Conservation (phyloP, 2,113 vertebrate species). For the Formicarius rufipectus region DNA sequence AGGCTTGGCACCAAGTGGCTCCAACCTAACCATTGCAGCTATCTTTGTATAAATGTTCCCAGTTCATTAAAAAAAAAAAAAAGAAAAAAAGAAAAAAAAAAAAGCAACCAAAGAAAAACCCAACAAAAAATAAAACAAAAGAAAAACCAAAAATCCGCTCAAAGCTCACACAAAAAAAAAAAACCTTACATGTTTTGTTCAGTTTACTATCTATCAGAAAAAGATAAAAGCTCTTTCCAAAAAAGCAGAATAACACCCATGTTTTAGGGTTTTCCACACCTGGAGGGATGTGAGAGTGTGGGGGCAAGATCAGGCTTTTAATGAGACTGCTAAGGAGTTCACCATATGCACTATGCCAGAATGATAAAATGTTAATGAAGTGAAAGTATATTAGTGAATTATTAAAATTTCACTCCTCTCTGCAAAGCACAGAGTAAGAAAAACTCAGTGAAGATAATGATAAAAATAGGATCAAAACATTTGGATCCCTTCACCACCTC, state of each 20-base stretch:
- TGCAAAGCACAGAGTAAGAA: constrained; percentile 32
- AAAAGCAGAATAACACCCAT: not conserved
- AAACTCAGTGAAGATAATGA: constrained; percentile 35
- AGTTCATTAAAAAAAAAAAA: not conserved
- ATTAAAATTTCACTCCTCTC: constrained; percentile 59
- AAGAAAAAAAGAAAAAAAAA: too few relatives aligned
- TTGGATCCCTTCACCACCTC: constrained; percentile 28
- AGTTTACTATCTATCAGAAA: constrained; percentile 13
- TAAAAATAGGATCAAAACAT: constrained; percentile 64
- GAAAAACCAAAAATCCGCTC: not conserved
- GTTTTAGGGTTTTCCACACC: not conserved
- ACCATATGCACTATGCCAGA: constrained; percentile 51
- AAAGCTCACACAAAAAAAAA: not conserved
- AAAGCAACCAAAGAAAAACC: not conserved
- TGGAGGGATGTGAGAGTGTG: not conserved
- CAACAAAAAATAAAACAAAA: not conserved
- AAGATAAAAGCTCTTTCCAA: constrained; percentile 8
- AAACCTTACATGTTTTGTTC: not conserved
- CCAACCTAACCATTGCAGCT: not conserved
- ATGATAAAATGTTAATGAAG: constrained; percentile 64
- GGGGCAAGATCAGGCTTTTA: constrained; percentile 12
- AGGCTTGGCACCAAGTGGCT: not conserved
- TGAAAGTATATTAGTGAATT: constrained; percentile 67
- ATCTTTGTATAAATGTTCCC: constrained; percentile 15
- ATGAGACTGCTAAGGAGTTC: constrained; percentile 33